Evolutionary conservation across 2,113 vertebrate genomes (phyloP), one percentile per base, ranked within the genome.

Genomic region (Rattus rattus): DNA sequence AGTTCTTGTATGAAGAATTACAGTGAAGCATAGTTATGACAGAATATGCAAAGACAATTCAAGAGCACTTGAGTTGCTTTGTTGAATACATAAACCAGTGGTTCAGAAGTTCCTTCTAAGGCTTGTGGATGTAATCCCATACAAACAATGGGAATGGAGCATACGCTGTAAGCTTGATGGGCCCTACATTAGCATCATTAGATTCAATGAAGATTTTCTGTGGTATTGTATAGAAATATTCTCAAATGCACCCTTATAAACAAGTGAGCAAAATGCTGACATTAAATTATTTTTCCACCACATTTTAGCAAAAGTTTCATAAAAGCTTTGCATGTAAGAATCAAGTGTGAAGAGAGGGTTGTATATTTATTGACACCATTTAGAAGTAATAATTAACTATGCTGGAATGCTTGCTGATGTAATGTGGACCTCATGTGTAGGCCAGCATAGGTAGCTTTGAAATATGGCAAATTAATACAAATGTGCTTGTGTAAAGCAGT

Each of bases 181-280:
- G 90, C 86, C 89, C 30, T 79, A 70, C 77, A 65, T 91, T 67
- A 83, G 13, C 80, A 87, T 49, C 33, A 76, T 65, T 49, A 81
- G 56, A 93, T 67, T 95, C 96, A 76, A 84, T 72, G 12, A 94
- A 70, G 17, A 90, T 90, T 87, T 88, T 77, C 47, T 95, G 43
- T 54, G 61, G 11, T 94, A 5, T 87, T 80, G 61, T 47, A n/a
- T 86, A 73, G 61, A 96, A 94, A 69, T 20, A 16, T 43, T 90
- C 92, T 91, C n/a, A 96, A 75, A 61, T 52, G 26, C 4, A 79
- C 83, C 81, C 7, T 56, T 95, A 69, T 88, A 79, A 83, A 39
- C 43, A 91, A 86, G 76, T 80, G 65, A 90, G 81, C 8, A 94
- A 56, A 65, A 11, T 91, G 30, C 6, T 88, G 63, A 76, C 86